phyloP scores from a whole-genome alignment of 2,113 vertebrate genomes.

The Peromyscus leucopus region DNA sequence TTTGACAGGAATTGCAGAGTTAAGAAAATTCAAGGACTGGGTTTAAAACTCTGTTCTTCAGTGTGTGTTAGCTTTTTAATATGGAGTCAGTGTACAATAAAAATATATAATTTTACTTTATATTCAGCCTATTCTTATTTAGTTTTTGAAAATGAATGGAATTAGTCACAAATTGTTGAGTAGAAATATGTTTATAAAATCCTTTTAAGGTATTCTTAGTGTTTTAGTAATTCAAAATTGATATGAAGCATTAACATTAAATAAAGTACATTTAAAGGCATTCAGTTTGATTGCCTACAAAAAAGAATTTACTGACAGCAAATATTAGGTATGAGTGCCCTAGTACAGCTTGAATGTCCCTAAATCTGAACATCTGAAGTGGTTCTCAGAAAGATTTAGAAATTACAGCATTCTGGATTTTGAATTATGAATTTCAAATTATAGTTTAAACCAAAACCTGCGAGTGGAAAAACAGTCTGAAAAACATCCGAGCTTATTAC shows the following conservation, averaged over 20 bases:
- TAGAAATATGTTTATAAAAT: constrained; percentile 40
- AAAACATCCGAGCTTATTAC: neutral
- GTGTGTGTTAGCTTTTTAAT: neutral
- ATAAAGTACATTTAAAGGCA: neutral
- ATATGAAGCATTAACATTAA: neutral
- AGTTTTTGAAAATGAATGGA: constrained; percentile 30
- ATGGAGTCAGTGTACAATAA: neutral
- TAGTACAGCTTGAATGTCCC: neutral
- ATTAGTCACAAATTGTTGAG: constrained; percentile 10
- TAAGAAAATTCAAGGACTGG: neutral
- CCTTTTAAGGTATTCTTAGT: neutral
- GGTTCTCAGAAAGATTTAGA: neutral
- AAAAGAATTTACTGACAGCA: neutral
- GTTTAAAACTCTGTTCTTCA: neutral
- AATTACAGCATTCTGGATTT: neutral
- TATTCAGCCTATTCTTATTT: neutral
- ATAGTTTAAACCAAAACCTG: neutral
- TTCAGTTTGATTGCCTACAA: neutral
- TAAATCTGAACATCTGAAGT: constrained; percentile 17
- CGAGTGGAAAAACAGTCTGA: neutral
- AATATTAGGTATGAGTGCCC: neutral
- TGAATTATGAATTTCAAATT: neutral
- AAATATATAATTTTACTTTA: constrained; percentile 39
- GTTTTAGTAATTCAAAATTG: neutral
- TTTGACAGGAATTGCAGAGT: neutral